Percentiles rank a stretch among this genome's conserved stretches.
These are phyloP conservation scores for Acanthurus lineatus DNA, from an alignment of 2,797 vertebrate species.

Conservation along the genomic window DNA sequence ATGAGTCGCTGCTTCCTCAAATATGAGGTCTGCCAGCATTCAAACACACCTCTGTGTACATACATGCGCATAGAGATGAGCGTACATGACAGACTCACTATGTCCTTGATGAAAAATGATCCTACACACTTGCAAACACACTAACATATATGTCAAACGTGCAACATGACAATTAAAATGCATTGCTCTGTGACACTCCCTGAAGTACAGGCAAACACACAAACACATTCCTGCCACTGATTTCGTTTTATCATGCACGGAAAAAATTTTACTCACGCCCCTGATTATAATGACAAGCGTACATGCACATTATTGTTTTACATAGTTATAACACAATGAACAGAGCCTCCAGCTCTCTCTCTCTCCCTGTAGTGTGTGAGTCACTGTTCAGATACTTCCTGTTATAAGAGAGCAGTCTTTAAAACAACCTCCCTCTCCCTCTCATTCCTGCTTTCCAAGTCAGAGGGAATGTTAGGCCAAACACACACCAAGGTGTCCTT, in stretches of 20 bases:
- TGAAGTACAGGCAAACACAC: too few relatives aligned
- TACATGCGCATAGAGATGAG: background rate
- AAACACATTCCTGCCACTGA: background rate
- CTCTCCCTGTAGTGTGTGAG: constrained; percentile 67
- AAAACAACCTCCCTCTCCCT: constrained; percentile 64
- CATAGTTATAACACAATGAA: constrained; percentile 59
- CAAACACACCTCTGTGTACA: background rate
- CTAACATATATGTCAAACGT: constrained; percentile 6
- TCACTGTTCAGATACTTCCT: constrained; percentile 82
- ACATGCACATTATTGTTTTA: constrained; percentile 48
- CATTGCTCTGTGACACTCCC: background rate
- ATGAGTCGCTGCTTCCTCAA: constrained; percentile 3
- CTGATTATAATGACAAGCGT: constrained; percentile 32
- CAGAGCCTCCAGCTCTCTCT: constrained; percentile 52
- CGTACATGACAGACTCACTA: background rate
- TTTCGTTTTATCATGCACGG: constrained; percentile 24
- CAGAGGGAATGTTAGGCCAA: constrained; percentile 72
- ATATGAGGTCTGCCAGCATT: constrained; percentile 1
- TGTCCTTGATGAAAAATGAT: constrained; percentile 43
- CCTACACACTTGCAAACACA: constrained; percentile 2
- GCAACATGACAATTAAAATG: constrained; percentile 7
- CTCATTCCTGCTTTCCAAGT: constrained; percentile 67
- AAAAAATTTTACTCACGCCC: constrained; percentile 28
- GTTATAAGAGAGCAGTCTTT: constrained; percentile 76
- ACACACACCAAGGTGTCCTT: constrained; percentile 72